Evolutionary conservation across 2,888 invertebrate genomes (phyloP), one percentile per base, ranked within the genome.

Genomic region (Clunio marinus): DNA sequence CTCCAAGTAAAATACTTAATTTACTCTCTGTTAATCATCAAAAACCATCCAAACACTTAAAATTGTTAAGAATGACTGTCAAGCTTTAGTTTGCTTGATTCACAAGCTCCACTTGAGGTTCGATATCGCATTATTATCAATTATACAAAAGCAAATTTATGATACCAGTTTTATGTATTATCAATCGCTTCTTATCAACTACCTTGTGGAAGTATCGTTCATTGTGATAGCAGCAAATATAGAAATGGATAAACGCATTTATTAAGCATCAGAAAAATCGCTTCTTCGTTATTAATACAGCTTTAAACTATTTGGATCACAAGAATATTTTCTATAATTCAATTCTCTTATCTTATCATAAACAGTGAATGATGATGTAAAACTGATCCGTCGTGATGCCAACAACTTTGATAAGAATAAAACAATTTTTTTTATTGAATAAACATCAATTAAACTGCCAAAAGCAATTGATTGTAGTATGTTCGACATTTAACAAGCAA

Each of bases 401-500:
- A 57, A 27, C 57, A 27, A 57, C 27, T 4, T 27, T 25, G 57
- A 57, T 51, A 51, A 51, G 22, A 41, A 15, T 15, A 41, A 41
- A 15, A 51, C 51, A 51, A 20, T 17, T 3, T 51, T n/a, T n/a
- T 20, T 51, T 51, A 51, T 27, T 57, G 57, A 20, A 57, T 20
- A n/a, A 57, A 57, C 57, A 57, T 57, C 57, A 57, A 57, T 57
- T 57, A 57, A 57, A 57, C 25, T 57, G 57, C 57, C 57, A 27
- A 57, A 57, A 27, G 13, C 25, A 57, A 27, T 27, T 57, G 13
- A 13, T 24, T 7, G 7, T 57, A 1, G 27, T 7, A 25, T 25
- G 25, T 2, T 57, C 15, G 57, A 51, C 51, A 17, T 51, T 51
- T 17, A 57, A 57, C 57, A 57, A 57, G 25, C 57, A 27, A 57